A percentile compares a stretch with the other conserved stretches of the same genome.
These are phyloP conservation scores for Thysanoteuthis rhombus DNA, from an alignment of 2,888 invertebrate species.

Conservation along the genomic window DNA sequence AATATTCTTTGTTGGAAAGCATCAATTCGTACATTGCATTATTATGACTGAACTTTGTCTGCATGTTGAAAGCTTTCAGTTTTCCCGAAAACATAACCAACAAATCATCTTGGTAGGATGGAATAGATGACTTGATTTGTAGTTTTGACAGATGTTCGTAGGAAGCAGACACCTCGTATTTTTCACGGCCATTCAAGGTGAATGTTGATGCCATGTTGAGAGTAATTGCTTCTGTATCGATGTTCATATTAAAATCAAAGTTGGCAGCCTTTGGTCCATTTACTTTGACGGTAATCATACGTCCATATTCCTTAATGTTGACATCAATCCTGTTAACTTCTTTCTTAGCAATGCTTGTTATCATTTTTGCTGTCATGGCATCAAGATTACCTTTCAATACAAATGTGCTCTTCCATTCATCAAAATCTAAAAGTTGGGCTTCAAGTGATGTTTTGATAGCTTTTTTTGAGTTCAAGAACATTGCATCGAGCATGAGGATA, in stretches of 20 bases:
- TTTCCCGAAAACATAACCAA: background rate
- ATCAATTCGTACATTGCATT: background rate
- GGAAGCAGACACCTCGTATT: background rate
- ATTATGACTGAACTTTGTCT: background rate
- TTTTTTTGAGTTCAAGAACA: background rate
- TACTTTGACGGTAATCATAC: background rate
- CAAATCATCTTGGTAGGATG: background rate
- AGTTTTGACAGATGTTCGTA: background rate
- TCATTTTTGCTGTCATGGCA: background rate
- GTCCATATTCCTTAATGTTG: background rate
- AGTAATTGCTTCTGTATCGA: background rate
- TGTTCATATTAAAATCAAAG: background rate
- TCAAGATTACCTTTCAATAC: background rate
- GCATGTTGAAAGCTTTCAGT: background rate
- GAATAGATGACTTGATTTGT: background rate
- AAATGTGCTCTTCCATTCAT: background rate
- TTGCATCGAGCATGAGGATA: background rate
- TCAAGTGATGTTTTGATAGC: background rate
- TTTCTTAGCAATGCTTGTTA: background rate
- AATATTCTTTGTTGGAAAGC: conserved; percentile 12
- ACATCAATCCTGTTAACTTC: background rate
- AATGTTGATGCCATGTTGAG: background rate
- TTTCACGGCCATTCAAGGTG: background rate
- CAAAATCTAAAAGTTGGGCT: background rate
- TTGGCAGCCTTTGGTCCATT: background rate